Evolutionary conservation across 2,888 invertebrate species (phyloP).

Genomic region (Brachynemurus nebulosus): DNA sequence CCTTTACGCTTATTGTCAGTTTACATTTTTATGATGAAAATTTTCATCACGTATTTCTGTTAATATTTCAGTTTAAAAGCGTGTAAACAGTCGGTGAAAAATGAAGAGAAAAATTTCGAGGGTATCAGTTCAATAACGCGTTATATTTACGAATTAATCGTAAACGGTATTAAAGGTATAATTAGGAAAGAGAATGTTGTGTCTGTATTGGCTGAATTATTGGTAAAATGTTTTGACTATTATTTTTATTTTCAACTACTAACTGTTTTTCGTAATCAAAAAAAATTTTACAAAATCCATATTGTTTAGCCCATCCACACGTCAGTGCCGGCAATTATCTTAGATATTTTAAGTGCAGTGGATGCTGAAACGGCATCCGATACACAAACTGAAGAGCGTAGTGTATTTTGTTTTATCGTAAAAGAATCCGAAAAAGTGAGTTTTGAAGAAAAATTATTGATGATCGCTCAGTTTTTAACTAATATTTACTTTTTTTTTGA

Average conservation of each 20-base stretch:
- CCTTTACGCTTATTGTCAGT: too few relatives aligned
- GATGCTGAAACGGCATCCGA: slow-evolving; percentile 68
- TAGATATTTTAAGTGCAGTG: slow-evolving; percentile 72
- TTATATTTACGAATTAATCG: slow-evolving; percentile 66
- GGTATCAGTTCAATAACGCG: slow-evolving; percentile 46
- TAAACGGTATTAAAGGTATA: slow-evolving; percentile 59
- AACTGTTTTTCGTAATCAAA: slow-evolving; percentile 2
- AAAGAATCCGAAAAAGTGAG: slow-evolving; percentile 64
- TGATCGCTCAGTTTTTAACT: background rate
- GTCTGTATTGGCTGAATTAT: slow-evolving; percentile 56
- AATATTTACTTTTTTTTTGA: background rate
- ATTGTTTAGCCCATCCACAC: slow-evolving; percentile 53
- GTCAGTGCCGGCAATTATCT: slow-evolving; percentile 67
- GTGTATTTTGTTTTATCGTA: slow-evolving; percentile 62
- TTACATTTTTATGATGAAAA: slow-evolving; percentile 7
- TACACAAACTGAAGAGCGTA: slow-evolving; percentile 54
- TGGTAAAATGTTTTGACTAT: slow-evolving; percentile 40
- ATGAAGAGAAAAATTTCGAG: slow-evolving; percentile 46
- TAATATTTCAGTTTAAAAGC: slow-evolving; percentile 43
- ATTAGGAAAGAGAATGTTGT: slow-evolving; percentile 68
- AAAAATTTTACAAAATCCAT: too few relatives aligned
- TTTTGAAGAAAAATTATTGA: background rate
- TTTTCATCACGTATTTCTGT: background rate
- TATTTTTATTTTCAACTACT: slow-evolving; percentile 12
- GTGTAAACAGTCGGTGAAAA: slow-evolving; percentile 48